These are phyloP conservation scores for Glareola pratincola DNA, from an alignment of 2,113 vertebrate genomes.

Conservation along the genomic window DNA sequence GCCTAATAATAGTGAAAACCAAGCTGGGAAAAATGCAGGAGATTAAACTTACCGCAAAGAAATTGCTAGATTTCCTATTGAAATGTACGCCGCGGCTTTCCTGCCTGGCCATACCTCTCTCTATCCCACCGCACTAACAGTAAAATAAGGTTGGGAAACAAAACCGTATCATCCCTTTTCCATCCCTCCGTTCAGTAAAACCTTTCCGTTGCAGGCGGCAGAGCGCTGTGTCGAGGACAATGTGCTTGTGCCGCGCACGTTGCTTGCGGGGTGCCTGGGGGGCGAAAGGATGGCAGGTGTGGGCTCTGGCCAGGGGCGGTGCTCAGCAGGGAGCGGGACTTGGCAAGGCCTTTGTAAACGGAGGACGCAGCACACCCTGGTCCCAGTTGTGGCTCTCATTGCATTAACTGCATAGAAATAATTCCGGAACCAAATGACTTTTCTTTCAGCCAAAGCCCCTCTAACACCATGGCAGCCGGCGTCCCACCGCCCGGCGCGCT, in stretches of 20 bases:
- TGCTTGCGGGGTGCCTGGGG: neutral
- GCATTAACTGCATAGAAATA: neutral
- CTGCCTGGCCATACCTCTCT: neutral
- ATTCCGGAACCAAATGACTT: neutral
- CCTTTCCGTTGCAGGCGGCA: neutral
- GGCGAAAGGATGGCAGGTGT: neutral
- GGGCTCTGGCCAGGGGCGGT: too few species aligned
- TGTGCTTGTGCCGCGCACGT: fast-evolving
- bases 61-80: constrained; percentile 33
- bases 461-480: neutral
- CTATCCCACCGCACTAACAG: neutral
- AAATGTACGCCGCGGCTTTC: neutral
- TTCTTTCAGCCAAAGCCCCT: neutral
- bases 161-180: neutral
- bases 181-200: neutral
- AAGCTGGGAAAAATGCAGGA: constrained; percentile 8
- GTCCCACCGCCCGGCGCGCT: fast-evolving
- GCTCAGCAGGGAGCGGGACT: neutral
- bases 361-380: fast-evolving
- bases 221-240: neutral
- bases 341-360: neutral
- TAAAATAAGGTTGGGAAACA: constrained; percentile 11
- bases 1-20: constrained; percentile 34
- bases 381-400: neutral
- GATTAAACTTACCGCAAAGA: constrained; percentile 29